Conservation (phyloP, 1,140 invertebrate genomes). For the Drosophila azteca region DNA sequence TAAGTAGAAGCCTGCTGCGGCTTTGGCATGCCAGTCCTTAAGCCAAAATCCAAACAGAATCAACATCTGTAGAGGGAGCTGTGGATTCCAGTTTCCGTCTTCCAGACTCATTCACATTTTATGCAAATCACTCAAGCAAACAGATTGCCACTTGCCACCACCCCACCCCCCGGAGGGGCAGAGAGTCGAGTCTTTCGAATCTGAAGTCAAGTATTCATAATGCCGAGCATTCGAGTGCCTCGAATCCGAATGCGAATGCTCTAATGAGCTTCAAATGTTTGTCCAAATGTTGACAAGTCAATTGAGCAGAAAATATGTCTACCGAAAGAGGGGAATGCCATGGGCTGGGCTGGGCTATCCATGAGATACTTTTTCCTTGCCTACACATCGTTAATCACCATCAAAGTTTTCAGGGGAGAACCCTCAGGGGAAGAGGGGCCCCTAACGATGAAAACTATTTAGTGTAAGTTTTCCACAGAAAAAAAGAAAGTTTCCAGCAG, state of each 20-base stretch:
- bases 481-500: slow-evolving; percentile 3
- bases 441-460: slow-evolving; percentile 1
- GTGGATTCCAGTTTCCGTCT: not conserved
- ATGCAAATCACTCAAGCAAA: slow-evolving; percentile 70
- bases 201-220: slow-evolving; percentile 71
- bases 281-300: slow-evolving; percentile 72
- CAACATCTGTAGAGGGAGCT: not conserved
- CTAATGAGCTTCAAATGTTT: slow-evolving; percentile 75
- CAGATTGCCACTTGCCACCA: slow-evolving; percentile 39
- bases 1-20: slow-evolving; percentile 32
- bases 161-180: not conserved
- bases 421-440: too few relatives aligned
- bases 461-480: too few relatives aligned
- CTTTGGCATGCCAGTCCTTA: not conserved
- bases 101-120: slow-evolving; percentile 43
- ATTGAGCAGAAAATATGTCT: slow-evolving; percentile 71
- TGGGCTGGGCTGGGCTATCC: slow-evolving; percentile 4
- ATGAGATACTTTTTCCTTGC: not conserved
- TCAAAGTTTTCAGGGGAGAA: slow-evolving; percentile 23
- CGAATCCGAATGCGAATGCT: slow-evolving; percentile 38
- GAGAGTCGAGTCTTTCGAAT: not conserved
- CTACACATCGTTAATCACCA: slow-evolving; percentile 63
- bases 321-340: too few relatives aligned
- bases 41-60: slow-evolving; percentile 36
- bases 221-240: slow-evolving; percentile 2